Conservation (phyloP, 2,888 invertebrate genomes). For the Lasioglossum villosulum region DNA sequence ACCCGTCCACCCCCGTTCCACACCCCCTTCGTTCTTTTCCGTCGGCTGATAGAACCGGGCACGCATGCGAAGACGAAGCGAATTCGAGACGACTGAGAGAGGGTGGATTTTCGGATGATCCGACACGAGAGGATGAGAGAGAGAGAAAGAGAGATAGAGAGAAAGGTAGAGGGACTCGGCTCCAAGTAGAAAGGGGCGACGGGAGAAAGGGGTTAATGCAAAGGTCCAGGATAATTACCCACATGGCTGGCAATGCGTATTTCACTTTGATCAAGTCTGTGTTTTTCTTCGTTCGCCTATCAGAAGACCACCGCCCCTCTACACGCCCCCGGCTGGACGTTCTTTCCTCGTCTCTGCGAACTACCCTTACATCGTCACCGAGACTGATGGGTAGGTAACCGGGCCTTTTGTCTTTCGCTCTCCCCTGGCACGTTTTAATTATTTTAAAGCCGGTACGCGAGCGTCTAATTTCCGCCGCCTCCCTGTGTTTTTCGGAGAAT, state of each 20-base stretch:
- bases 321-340: conserved; percentile 52
- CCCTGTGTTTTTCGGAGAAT: conserved; percentile 33
- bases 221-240: conserved; percentile 84
- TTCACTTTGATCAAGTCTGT: conserved; percentile 84
- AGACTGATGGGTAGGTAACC: conserved; percentile 78
- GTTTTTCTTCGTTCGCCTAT: conserved; percentile 84
- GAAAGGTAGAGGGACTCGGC: not conserved
- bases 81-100: conserved; percentile 64
- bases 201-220: conserved; percentile 80
- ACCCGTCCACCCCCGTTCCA: not conserved
- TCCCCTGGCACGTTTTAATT: conserved; percentile 82
- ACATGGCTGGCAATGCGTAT: conserved; percentile 84
- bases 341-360: conserved; percentile 68
- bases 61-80: conserved; percentile 37
- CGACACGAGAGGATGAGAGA: conserved; percentile 16
- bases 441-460: conserved; percentile 82
- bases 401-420: conserved; percentile 78
- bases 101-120: conserved; percentile 50
- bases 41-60: not conserved
- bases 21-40: conserved; percentile 23
- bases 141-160: not conserved
- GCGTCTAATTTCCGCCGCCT: conserved; percentile 80
- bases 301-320: conserved; percentile 70
- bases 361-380: conserved; percentile 78
- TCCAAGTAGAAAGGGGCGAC: conserved; percentile 50